phyloP scores from a whole-genome alignment of 2,797 vertebrate species.

The Thalassophryne amazonica region DNA sequence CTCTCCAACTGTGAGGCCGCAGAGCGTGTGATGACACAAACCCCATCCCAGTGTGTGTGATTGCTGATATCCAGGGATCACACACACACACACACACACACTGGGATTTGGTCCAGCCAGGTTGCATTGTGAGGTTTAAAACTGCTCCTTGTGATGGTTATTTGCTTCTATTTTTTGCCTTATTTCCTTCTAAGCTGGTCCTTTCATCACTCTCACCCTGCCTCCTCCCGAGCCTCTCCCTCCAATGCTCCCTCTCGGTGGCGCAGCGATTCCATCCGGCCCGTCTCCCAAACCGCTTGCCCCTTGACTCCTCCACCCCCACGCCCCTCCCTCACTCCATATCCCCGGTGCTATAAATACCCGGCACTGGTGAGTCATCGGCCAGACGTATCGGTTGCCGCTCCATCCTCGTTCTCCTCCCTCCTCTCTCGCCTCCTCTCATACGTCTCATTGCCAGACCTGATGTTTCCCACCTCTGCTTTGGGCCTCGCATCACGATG shows the following conservation, averaged over 20 bases:
- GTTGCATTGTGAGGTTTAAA: constrained; percentile 20
- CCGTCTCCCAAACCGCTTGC: constrained; percentile 50
- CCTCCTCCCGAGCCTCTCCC: constrained; percentile 9
- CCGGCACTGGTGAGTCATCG: constrained; percentile 78
- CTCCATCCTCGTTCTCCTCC: not conserved
- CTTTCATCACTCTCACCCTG: constrained; percentile 26
- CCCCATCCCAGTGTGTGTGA: constrained; percentile 1
- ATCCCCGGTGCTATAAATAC: constrained; percentile 76
- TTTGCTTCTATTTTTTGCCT: constrained; percentile 32
- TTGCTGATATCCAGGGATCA: too few relatives aligned
- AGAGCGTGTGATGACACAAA: too few relatives aligned
- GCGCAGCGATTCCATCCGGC: constrained; percentile 46
- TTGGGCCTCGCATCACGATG: constrained; percentile 30
- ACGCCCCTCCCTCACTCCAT: constrained; percentile 22
- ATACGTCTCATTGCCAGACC: too few relatives aligned
- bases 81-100: too few relatives aligned
- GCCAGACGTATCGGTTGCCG: constrained; percentile 71
- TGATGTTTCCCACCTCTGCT: constrained; percentile 10
- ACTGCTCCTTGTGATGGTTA: not conserved
- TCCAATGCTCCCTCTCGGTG: constrained; percentile 51
- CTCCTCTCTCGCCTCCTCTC: not conserved
- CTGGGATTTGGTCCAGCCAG: too few relatives aligned
- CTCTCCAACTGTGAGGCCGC: constrained; percentile 7
- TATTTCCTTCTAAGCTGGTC: constrained; percentile 21
- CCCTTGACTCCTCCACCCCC: constrained; percentile 30